Conservation (phyloP, 1,140 invertebrate species). For the Diorhabda elongata region DNA sequence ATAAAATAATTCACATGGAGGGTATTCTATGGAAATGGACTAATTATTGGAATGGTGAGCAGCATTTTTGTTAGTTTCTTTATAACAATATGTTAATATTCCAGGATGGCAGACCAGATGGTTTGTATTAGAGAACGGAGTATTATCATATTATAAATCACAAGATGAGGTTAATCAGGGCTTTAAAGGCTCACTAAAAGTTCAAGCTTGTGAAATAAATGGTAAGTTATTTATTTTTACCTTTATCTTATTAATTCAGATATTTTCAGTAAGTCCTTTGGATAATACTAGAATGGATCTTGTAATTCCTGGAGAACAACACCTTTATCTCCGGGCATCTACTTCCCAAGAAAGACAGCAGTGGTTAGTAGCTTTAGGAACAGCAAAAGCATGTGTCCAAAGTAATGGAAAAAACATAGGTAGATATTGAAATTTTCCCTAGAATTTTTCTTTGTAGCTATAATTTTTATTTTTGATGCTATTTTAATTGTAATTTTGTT, state of each 20-base stretch:
- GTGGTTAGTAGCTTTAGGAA: slow-evolving; percentile 76
- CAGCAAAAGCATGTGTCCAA: slow-evolving; percentile 70
- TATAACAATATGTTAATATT: slow-evolving; percentile 20
- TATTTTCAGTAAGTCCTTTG: slow-evolving; percentile 62
- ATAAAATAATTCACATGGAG: slow-evolving; percentile 55
- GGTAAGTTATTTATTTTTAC: slow-evolving; percentile 48
- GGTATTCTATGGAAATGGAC: slow-evolving; percentile 78
- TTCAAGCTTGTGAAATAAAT: slow-evolving; percentile 78
- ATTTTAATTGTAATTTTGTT: no score
- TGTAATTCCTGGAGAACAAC: slow-evolving; percentile 76
- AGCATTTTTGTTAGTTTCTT: slow-evolving; percentile 17
- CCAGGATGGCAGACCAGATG: slow-evolving; percentile 82
- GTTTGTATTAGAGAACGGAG: slow-evolving; percentile 78
- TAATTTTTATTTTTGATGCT: no score
- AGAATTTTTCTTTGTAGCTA: not conserved
- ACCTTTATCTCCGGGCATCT: slow-evolving; percentile 73
- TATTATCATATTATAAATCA: slow-evolving; percentile 78
- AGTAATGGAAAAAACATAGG: slow-evolving; percentile 48
- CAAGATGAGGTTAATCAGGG: slow-evolving; percentile 78
- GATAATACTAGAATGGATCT: slow-evolving; percentile 70
- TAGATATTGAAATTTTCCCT: slow-evolving; percentile 30
- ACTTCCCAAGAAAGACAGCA: slow-evolving; percentile 71
- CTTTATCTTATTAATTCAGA: slow-evolving; percentile 2
- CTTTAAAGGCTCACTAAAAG: slow-evolving; percentile 78
- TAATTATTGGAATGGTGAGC: slow-evolving; percentile 74